Evolutionary conservation across 2,797 vertebrate species (phyloP).

Genomic region (Geotrypetes seraphini): DNA sequence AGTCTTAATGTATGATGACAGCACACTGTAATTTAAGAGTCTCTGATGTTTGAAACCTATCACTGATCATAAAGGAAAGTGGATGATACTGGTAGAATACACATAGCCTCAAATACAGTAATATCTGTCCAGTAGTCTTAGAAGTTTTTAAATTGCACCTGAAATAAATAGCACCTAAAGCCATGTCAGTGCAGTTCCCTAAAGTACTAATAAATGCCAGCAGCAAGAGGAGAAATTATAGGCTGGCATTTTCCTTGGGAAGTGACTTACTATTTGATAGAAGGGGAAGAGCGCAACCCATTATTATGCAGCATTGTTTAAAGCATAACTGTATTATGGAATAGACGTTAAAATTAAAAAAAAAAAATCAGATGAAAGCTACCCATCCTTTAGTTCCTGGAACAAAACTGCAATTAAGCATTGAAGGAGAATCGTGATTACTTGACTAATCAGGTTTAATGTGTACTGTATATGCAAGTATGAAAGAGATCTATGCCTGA

Average conservation of each 20-base stretch:
- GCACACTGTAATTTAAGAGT: slow-evolving; percentile 4
- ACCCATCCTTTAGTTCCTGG: no score
- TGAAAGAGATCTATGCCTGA: no score
- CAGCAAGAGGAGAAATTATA: neutral
- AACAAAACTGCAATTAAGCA: neutral
- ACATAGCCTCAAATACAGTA: neutral
- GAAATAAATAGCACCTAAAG: slow-evolving; percentile 1
- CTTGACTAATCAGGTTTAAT: no score
- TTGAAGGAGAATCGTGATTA: neutral
- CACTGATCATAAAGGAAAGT: slow-evolving; percentile 2
- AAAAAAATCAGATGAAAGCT: no score
- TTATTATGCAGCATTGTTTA: slow-evolving; percentile 1
- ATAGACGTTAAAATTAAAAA: no score
- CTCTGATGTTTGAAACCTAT: slow-evolving; percentile 2
- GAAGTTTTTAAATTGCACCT: neutral
- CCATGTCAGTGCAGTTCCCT: neutral
- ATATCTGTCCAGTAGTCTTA: neutral
- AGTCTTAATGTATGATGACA: neutral
- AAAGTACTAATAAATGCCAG: slow-evolving; percentile 7
- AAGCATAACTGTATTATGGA: no score
- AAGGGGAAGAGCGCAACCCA: neutral
- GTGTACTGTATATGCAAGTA: no score
- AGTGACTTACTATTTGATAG: neutral
- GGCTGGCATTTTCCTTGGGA: neutral
- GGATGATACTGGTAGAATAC: neutral